Evolutionary conservation across 2,888 invertebrate genomes (phyloP), one percentile per base, ranked within the genome.

Genomic region (Nipponacmea schrenckii): DNA sequence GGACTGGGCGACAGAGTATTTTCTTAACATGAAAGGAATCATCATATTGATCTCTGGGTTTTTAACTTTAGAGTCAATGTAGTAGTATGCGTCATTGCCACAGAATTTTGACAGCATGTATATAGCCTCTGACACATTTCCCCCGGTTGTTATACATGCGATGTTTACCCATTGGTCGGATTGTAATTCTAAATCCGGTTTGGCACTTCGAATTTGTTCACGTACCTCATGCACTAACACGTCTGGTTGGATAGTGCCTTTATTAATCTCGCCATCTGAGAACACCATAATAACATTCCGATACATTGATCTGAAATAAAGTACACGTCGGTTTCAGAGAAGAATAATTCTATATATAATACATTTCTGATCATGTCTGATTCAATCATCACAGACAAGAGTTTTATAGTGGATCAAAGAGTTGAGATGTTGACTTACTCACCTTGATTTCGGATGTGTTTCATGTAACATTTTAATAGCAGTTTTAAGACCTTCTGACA

Each of bases 231-330:
- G 79, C 0, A 85, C 79, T 27, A 86, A 76, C 14, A 76, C 70
- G 10, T 77, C 75, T 7, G 83, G 77, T 12, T 83, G 79, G 1
- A 77, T 79, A 14, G 83, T 79, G 8, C 86, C 86, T 24, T 81
- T 81, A 76, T 86, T 86, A n/a, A 85, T 79, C 71, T 84, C 85
- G 0, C 86, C 86, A 69, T 86, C 86, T 4, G 85, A 83, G 70
- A 86, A 85, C 12, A 86, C 77, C 26, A 86, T 75, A 63, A 86
- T 84, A 68, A 83, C 81, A 78, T 86, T 83, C 67, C 80, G 77
- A 31, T 77, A 79, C 15, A 74, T 71, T 2, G 80, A 63, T 20
- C 82, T 82, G 72, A 26, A 75, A 73, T 50, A 67, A 66, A 69
- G 27, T 4, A 64, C n/a, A n/a, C n/a, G n/a, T n/a, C n/a, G n/a